Evolutionary conservation across 1,140 invertebrate genomes (phyloP).

Genomic region (Mya arenaria): DNA sequence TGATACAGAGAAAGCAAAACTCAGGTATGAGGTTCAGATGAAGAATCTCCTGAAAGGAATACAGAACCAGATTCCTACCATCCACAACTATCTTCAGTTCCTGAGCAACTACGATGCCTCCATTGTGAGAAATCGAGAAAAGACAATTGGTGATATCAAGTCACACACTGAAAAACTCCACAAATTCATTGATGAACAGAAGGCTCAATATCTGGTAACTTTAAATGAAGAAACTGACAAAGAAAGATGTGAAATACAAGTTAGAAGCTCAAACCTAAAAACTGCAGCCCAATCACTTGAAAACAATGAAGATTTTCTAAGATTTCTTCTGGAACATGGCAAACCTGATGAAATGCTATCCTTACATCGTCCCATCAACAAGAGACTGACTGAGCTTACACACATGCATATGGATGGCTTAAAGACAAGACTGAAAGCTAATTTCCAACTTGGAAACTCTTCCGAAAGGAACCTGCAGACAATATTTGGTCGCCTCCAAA

Average conservation of each 20-base stretch:
- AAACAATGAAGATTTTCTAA: constrained; percentile 64
- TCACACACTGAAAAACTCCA: constrained; percentile 71
- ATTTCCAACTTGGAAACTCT: constrained; percentile 63
- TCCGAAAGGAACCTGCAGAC: constrained; percentile 65
- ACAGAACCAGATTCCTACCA: constrained; percentile 59
- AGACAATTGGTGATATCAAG: constrained; percentile 55
- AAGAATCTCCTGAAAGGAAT: constrained; percentile 65
- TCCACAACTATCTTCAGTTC: constrained; percentile 66
- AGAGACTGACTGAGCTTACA: constrained; percentile 68
- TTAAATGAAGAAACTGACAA: constrained; percentile 56
- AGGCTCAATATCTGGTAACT: constrained; percentile 50
- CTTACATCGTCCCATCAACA: constrained; percentile 63
- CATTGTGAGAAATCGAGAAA: constrained; percentile 58
- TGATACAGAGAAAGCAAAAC: constrained; percentile 57
- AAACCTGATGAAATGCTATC: constrained; percentile 70
- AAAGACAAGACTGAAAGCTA: constrained; percentile 60
- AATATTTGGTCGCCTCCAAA: constrained; percentile 69
- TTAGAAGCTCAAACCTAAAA: constrained; percentile 59
- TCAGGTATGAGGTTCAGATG: constrained; percentile 62
- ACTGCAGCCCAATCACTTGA: constrained; percentile 59
- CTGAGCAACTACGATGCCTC: constrained; percentile 62
- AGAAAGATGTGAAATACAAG: constrained; percentile 61
- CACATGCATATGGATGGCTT: constrained; percentile 69
- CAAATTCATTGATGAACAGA: constrained; percentile 71
- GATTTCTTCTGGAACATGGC: constrained; percentile 64